A percentile compares a stretch with the other conserved stretches of the same genome.
These are phyloP conservation scores for Agriopis leucophaearia DNA, from an alignment of 2,888 invertebrate genomes.

Conservation along the genomic window DNA sequence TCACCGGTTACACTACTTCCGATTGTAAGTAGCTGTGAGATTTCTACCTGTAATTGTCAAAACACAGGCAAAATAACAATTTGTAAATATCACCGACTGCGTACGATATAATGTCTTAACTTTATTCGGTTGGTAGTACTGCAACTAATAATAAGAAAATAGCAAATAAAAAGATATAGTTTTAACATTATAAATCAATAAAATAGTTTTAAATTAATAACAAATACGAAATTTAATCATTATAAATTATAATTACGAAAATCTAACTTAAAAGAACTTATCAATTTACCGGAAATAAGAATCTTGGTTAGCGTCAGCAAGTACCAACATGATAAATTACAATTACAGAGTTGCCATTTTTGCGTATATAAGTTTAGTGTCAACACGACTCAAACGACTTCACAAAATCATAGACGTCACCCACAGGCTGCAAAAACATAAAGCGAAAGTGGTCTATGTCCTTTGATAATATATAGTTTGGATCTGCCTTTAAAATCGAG, in stretches of 20 bases:
- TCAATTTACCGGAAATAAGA: constrained; percentile 59
- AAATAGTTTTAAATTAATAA: neutral
- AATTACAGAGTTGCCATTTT: constrained; percentile 54
- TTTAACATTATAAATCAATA: too few relatives aligned
- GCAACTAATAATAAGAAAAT: constrained; percentile 34
- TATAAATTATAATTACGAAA: neutral
- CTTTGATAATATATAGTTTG: too few relatives aligned
- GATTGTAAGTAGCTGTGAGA: constrained; percentile 50
- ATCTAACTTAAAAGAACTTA: neutral
- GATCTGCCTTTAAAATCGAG: too few relatives aligned
- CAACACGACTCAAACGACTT: neutral
- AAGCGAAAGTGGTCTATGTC: neutral
- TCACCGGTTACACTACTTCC: constrained; percentile 49
- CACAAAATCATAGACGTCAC: constrained; percentile 6
- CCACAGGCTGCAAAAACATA: neutral
- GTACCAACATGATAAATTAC: constrained; percentile 65
- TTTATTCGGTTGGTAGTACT: constrained; percentile 69
- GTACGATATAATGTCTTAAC: constrained; percentile 77
- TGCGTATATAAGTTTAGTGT: too few relatives aligned
- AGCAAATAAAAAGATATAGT: too few relatives aligned
- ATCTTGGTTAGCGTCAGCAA: constrained; percentile 79
- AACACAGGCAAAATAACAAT: constrained; percentile 81
- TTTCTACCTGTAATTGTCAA: constrained; percentile 72
- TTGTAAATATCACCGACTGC: constrained; percentile 86
- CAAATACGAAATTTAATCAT: neutral